Evolutionary conservation across 2,113 vertebrate genomes (phyloP).

Genomic region (Beaufortia kweichowensis): DNA sequence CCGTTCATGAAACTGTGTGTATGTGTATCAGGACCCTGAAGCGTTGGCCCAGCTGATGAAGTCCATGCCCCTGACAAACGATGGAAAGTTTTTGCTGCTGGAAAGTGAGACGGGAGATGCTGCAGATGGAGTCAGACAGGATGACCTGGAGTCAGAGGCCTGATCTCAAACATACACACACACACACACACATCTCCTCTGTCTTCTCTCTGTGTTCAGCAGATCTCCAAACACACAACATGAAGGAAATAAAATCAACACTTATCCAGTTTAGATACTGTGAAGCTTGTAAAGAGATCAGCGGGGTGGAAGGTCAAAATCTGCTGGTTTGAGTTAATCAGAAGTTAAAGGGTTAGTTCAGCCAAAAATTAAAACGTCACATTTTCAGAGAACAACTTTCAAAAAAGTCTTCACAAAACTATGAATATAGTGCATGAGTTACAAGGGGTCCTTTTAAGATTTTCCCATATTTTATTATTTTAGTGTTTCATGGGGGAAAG

Average conservation of each 20-base stretch:
- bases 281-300: not conserved
- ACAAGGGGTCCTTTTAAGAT: not conserved
- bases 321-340: not conserved
- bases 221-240: conserved; percentile 7
- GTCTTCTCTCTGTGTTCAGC: not conserved
- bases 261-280: not conserved
- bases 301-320: not conserved
- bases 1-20: not conserved
- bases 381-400: not conserved
- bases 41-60: conserved; percentile 90
- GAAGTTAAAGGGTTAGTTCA: not conserved
- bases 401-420: not conserved
- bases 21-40: conserved; percentile 82
- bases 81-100: conserved; percentile 91
- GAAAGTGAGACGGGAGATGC: conserved; percentile 73
- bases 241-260: not conserved
- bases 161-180: conserved; percentile 58
- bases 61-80: conserved; percentile 87
- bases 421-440: not conserved
- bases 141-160: conserved; percentile 90
- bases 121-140: conserved; percentile 68
- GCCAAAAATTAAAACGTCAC: not conserved
- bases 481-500: too few relatives aligned
- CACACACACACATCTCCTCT: not conserved
- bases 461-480: not conserved